Conservation (phyloP, 2,888 invertebrate species). For the Myathropa florea region DNA sequence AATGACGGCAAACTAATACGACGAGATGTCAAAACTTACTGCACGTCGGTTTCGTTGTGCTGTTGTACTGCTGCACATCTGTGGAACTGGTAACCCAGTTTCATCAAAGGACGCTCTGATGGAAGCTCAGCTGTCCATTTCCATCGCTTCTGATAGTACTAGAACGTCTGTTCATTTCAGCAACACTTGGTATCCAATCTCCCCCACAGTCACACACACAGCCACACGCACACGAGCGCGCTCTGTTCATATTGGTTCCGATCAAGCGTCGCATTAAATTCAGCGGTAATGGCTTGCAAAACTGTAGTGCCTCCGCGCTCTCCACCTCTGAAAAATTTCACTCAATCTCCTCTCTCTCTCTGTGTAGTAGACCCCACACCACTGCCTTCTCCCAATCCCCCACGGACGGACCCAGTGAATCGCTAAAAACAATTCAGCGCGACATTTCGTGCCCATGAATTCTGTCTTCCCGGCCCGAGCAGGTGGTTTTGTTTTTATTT, state of each 20-base stretch:
- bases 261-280: conserved; percentile 20
- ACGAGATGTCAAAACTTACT: too few species aligned
- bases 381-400: neutral
- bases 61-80: too few species aligned
- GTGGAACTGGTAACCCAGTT: too few species aligned
- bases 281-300: conserved; percentile 14
- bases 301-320: neutral
- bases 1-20: too few species aligned
- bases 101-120: too few species aligned
- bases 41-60: too few species aligned
- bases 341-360: neutral
- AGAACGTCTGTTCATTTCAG: neutral
- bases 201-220: neutral
- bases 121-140: neutral
- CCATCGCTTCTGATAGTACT: neutral
- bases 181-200: neutral
- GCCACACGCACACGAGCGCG: neutral
- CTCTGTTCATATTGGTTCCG: neutral
- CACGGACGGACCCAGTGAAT: neutral
- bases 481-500: conserved; percentile 53
- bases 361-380: neutral
- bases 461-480: conserved; percentile 61
- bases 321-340: conserved; percentile 9
- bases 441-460: conserved; percentile 56
- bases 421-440: neutral